Evolutionary conservation across 2,797 vertebrate genomes (phyloP), one percentile per base, ranked within the genome.

Genomic region (Siniperca undulata): DNA sequence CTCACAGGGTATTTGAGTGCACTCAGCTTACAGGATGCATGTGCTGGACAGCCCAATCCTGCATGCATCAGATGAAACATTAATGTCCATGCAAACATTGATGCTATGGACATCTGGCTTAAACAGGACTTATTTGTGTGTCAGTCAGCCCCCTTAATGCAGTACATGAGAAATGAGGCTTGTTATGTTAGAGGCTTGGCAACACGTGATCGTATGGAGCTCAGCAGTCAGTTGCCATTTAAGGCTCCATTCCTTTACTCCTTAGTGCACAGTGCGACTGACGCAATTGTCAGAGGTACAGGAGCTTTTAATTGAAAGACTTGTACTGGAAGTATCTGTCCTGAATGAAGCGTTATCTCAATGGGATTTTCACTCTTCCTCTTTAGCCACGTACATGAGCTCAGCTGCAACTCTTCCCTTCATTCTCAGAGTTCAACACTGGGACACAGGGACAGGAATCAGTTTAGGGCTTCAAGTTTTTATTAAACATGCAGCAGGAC

Each of bases 251-350:
- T 69, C 24, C 53, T 77, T 70, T 78, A 50, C 71, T 78, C 66
- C 64, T 76, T 59, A 11, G 70, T 78, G 77, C 60, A 72, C 70
- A 79, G 71, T 38, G 58, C 83, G 56, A 69, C 66, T 80, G 81
- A 81, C 50, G 70, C 52, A 77, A 77, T 77, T 85, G 78, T 90
- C 71, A 8, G 74, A 90, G 61, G 79, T 82, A 78, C 44, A 73
- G 74, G 59, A 81, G 85, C 80, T 85, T 80, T 91, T 91, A 90
- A 89, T 87, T 89, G 84, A 92, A 85, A 89, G 67, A 42, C 71
- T 77, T 85, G 52, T 80, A 61, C 72, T 73, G 66, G 68, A 86
- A 77, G 76, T 89, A 76, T 75, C 69, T 78, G 64, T 80, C 71
- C 80, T 80, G 81, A 89, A 86, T 90, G 22, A 84, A 80, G 66